Evolutionary conservation across 1,140 invertebrate species (phyloP).

Genomic region (Aricia agestis): DNA sequence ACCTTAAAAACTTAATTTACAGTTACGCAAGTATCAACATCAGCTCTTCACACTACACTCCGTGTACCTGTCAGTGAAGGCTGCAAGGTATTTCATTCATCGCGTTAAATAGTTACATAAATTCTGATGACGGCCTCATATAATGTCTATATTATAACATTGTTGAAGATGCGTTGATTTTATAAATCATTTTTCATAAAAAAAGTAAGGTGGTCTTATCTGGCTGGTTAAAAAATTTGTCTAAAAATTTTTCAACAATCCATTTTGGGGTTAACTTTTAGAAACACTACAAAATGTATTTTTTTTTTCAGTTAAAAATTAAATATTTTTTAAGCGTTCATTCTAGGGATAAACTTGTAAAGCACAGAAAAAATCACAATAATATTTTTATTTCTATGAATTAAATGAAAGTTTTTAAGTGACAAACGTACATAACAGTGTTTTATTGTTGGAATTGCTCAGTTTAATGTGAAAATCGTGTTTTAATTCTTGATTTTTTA

Average conservation of each 20-base stretch:
- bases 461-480: slow-evolving; percentile 64
- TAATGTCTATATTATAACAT: slow-evolving; percentile 10
- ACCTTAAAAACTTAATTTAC: not conserved
- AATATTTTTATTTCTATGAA: not conserved
- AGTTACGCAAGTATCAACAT: slow-evolving; percentile 2
- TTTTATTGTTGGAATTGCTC: slow-evolving; percentile 29
- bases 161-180: not conserved
- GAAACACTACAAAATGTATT: too few species aligned
- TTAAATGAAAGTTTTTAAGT: not conserved
- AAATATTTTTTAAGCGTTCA: too few species aligned
- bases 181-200: not conserved
- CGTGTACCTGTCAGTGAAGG: slow-evolving; percentile 6
- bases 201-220: too few species aligned
- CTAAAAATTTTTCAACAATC: too few species aligned
- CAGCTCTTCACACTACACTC: not conserved
- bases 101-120: slow-evolving; percentile 8
- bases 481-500: slow-evolving; percentile 53
- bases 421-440: not conserved
- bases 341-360: too few species aligned
- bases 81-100: slow-evolving; percentile 12
- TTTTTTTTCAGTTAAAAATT: too few species aligned
- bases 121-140: not conserved
- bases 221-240: too few species aligned
- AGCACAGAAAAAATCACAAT: too few species aligned
- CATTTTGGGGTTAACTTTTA: too few species aligned